Evolutionary conservation across 2,113 vertebrate species (phyloP).

Genomic region (Zapornia atra): DNA sequence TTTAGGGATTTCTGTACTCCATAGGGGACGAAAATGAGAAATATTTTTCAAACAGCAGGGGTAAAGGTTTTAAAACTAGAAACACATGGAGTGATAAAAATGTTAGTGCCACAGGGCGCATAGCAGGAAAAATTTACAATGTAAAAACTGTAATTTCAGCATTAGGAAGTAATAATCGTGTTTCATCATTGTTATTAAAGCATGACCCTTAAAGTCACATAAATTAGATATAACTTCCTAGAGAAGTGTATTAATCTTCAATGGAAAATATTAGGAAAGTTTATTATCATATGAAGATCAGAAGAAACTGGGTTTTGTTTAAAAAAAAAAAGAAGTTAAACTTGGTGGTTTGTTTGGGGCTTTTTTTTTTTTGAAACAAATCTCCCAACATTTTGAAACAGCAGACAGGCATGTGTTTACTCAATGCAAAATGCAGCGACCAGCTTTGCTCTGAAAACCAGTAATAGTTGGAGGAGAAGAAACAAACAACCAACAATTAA

Average conservation of each 20-base stretch:
- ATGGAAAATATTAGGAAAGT: constrained; percentile 81
- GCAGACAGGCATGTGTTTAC: constrained; percentile 60
- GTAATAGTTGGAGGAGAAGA: background rate
- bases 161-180: constrained; percentile 99
- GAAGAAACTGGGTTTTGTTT: constrained; percentile 38
- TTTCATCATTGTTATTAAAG: constrained; percentile 99
- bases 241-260: constrained; percentile 87
- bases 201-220: constrained; percentile 94
- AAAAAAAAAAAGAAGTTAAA: constrained; percentile 42
- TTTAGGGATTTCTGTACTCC: constrained; percentile 99
- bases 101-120: constrained; percentile 99
- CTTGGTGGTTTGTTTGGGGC: background rate
- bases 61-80: constrained; percentile 99
- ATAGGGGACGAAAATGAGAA: constrained; percentile 99
- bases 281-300: constrained; percentile 76
- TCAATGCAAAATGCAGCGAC: background rate
- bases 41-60: constrained; percentile 99
- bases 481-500: background rate
- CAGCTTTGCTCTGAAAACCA: constrained; percentile 18
- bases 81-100: constrained; percentile 99
- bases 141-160: constrained; percentile 99
- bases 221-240: constrained; percentile 89
- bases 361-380: background rate
- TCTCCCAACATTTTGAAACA: constrained; percentile 25
- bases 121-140: constrained; percentile 91